Percentiles rank a stretch among this genome's conserved stretches.
Evolutionary conservation across 2,113 vertebrate genomes (phyloP).

Genomic region (Erythrolamprus reginae): DNA sequence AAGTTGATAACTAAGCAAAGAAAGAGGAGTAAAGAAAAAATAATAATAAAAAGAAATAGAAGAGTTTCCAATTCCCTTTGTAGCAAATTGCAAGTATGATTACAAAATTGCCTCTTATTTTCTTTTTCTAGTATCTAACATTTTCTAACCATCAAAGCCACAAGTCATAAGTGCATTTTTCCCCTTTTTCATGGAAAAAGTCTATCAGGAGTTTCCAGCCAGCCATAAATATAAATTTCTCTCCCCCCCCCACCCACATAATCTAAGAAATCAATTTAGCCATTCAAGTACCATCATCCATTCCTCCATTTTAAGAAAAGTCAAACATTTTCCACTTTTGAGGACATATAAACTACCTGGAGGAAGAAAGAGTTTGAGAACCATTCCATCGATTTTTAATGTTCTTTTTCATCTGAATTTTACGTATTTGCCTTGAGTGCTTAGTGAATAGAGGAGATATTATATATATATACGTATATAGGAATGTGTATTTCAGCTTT

Average conservation of each 20-base stretch:
- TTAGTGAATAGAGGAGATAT: background rate
- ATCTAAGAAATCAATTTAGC: background rate
- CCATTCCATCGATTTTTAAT: background rate
- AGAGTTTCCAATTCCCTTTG: too few species aligned
- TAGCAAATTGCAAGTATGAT: too few species aligned
- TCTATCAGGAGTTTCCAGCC: background rate
- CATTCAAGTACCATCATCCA: background rate
- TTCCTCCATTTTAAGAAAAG: background rate
- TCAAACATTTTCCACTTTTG: background rate
- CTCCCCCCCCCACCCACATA: too few species aligned
- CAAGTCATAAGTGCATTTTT: background rate
- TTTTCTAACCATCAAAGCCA: background rate
- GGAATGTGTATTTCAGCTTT: background rate
- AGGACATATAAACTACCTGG: background rate
- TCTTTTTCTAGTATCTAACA: background rate
- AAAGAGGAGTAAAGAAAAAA: too few species aligned
- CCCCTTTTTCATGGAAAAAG: background rate
- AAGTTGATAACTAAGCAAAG: too few species aligned
- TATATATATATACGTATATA: too few species aligned
- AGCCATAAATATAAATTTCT: background rate
- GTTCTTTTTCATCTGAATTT: background rate
- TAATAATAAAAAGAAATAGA: too few species aligned
- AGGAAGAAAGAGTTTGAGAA: background rate
- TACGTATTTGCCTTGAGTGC: background rate
- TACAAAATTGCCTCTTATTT: background rate